These are phyloP conservation scores for Ormyrus pomaceus DNA, from an alignment of 2,888 invertebrate species.

Conservation along the genomic window DNA sequence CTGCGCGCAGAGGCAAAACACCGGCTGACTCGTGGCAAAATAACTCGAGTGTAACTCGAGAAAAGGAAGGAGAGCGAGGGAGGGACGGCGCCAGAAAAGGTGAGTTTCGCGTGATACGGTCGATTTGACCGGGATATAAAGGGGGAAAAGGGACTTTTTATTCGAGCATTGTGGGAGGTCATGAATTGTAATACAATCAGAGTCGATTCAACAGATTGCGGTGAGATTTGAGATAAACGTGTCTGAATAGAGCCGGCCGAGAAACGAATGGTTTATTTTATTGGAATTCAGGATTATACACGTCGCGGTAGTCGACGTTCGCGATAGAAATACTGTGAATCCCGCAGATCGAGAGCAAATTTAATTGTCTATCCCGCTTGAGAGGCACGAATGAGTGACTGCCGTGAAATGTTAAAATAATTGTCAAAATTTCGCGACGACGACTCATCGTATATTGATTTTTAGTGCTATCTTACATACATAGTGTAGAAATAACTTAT, in stretches of 20 bases:
- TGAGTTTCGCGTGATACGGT: constrained; percentile 40
- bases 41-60: constrained; percentile 52
- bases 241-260: neutral
- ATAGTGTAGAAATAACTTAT: too few species aligned
- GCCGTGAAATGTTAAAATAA: too few species aligned
- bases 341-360: constrained; percentile 1
- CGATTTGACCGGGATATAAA: constrained; percentile 24
- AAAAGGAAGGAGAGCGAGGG: constrained; percentile 4
- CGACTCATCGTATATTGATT: too few species aligned
- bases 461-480: too few species aligned
- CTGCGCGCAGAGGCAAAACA: constrained; percentile 39
- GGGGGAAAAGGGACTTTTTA: constrained; percentile 16
- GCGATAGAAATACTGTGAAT: neutral
- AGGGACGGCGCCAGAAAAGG: neutral
- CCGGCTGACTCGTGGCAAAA: constrained; percentile 27
- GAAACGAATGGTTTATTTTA: constrained; percentile 49
- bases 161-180: constrained; percentile 41
- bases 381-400: too few species aligned
- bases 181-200: constrained; percentile 55
- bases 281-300: constrained; percentile 15
- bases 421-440: too few species aligned
- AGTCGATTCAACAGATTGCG: constrained; percentile 50
- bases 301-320: neutral
- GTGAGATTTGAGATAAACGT: constrained; percentile 31
- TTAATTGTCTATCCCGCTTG: constrained; percentile 3